Evolutionary conservation across 2,888 invertebrate species (phyloP).

Genomic region (Tetragonisca angustula): DNA sequence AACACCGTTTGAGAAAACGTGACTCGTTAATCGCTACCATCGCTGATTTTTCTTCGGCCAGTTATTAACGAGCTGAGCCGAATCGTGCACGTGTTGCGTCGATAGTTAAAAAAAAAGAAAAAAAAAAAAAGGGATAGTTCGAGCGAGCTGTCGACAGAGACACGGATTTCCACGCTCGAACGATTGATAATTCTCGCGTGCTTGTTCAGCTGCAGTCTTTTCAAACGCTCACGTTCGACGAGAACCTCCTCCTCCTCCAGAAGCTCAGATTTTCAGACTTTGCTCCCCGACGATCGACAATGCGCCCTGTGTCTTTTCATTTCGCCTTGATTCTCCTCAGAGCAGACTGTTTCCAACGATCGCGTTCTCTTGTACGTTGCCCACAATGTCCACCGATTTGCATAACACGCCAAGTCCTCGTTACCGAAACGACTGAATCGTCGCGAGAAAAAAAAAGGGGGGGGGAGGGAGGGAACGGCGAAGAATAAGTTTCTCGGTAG

Average conservation of each 20-base stretch:
- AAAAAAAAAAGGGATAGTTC: neutral
- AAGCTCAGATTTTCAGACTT: too few species aligned
- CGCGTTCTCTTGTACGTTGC: conserved; percentile 37
- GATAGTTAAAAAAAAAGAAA: neutral
- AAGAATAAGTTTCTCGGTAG: conserved; percentile 21
- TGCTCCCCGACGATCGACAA: neutral
- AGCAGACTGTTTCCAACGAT: conserved; percentile 10
- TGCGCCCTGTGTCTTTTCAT: conserved; percentile 13
- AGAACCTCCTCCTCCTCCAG: too few species aligned
- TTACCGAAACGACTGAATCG: conserved; percentile 51
- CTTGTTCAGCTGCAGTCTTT: too few species aligned
- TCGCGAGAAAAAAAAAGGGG: conserved; percentile 10
- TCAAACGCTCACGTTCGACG: too few species aligned
- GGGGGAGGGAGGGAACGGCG: conserved; percentile 59
- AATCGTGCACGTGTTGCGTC: conserved; percentile 26
- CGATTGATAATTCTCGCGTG: neutral
- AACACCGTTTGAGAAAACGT: conserved; percentile 58
- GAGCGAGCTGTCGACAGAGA: too few species aligned
- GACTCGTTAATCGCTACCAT: conserved; percentile 65
- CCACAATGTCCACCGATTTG: conserved; percentile 58
- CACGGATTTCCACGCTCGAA: neutral
- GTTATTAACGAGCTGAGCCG: conserved; percentile 49
- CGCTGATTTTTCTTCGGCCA: conserved; percentile 42
- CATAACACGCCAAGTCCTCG: conserved; percentile 66
- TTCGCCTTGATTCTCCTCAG: neutral